Evolutionary conservation across 2,888 invertebrate genomes (phyloP), one percentile per base, ranked within the genome.

Genomic region (Nowickia ferox): DNA sequence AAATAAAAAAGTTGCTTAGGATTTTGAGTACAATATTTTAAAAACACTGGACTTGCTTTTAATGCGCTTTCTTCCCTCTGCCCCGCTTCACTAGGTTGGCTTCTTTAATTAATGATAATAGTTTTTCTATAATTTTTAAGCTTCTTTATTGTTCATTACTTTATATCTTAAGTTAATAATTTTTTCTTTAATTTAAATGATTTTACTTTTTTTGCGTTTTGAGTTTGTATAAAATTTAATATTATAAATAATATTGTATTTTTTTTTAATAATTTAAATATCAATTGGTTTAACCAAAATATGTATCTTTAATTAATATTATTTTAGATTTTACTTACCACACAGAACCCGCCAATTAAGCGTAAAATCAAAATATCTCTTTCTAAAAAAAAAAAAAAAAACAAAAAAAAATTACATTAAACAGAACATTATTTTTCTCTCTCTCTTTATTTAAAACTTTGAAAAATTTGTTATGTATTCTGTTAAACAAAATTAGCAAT

Each of bases 321-420:
- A 71, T 71, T 71, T 77, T 84, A 84, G 83, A 55, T 83, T 83
- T 83, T 82, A 83, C 81, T 84, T 83, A 76, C 65, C 78, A 87
- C 71, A 84, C 81, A 83, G 79, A 86, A 86, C 86, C 86, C 86
- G 86, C 86, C 86, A 86, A 86, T 86, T 86, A 86, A 86, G 79
- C 83, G 86, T 86, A 68, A 86, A 86, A 86, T 83, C 83, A 86
- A 86, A 84, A 84, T 87, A 84, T 79, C 68, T 79, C 69, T 59
- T 71, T 84, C 66, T 65, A 65, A 10, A 22, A 74, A 55, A 68
- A 71, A 53, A 77, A 66, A 66, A 77, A 78, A 17, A 6, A 53
- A 61, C 30, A 42, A n/a, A 66, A 63, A 48, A 22, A 30, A 30
- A 30, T 30, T 30, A 30, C 30, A 30, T 30, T 30, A 30, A 30